Base-by-base conservation (phyloP, 2,888 invertebrate species). In the Spodoptera exigua region DNA sequence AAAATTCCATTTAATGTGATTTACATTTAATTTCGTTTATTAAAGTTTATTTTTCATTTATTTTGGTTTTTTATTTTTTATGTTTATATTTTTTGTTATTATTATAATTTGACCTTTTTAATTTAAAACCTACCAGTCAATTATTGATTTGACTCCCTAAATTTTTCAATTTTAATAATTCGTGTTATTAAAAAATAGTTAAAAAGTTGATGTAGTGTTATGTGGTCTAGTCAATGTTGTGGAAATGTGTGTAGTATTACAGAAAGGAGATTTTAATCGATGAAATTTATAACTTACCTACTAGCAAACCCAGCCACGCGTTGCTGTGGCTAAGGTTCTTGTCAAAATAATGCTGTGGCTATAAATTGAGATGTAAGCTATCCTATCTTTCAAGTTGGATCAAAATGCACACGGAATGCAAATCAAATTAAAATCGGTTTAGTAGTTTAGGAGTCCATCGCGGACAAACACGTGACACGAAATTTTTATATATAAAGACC, bases 121-220 rank as follows among this genome's bases (percentile, higher is more conserved):
- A 39, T 57, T 82, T 84, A 64, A 63, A 83, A 83, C 90, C 92
- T 92, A 92, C 91, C 89, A 91, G 93, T 93, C 93, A 93, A 93
- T 93, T 93, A 93, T 82, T 86, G 57, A 71, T 84, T 91, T 93
- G 93, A 92, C 93, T 94, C 93, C 93, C 93, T 94, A 93, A 93
- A 93, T 92, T 94, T 92, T 92, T 92, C 93, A 94, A 94, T 94
- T 94, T 92, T 80, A 89, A 85, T 83, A 79, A 82, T 85, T 81
- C 73, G 76, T 75, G 56, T 77, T 71, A 36, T 57, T 65, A 64
- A 68, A 27, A 70, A 66, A 70, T 79, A 77, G 74, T 81, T 57
- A 73, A 77, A 77, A 62, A 70, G 74, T 75, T 61, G 59, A 55
- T 67, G 70, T 80, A 76, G 74, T 39, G 34, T 56, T 64, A 61